Percentiles rank a stretch among this genome's conserved stretches.
Conservation (phyloP, 2,888 invertebrate genomes). For the Dione vanillae region DNA sequence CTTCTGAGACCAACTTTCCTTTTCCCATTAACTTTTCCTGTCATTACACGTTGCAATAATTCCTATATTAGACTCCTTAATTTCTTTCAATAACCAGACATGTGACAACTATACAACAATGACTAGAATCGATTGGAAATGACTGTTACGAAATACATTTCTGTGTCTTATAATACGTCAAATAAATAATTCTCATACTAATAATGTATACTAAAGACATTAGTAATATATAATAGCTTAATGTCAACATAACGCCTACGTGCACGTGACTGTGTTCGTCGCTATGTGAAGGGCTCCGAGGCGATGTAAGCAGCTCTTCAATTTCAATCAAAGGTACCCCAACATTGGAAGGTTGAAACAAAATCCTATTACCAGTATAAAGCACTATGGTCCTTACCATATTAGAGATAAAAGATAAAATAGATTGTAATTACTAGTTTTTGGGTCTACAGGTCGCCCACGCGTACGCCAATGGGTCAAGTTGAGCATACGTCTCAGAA, state of each 20-base stretch:
- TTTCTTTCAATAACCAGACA: too few relatives aligned
- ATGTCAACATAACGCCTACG: conserved; percentile 29
- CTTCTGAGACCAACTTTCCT: too few relatives aligned
- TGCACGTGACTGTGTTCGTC: conserved; percentile 9
- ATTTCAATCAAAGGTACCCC: conserved; percentile 36
- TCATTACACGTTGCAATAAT: too few relatives aligned
- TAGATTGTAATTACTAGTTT: background rate
- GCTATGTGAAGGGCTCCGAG: conserved; percentile 36
- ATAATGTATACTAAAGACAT: conserved; percentile 2
- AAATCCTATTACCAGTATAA: background rate
- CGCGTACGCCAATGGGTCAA: conserved; percentile 63
- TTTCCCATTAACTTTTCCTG: too few relatives aligned
- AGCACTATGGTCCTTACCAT: background rate
- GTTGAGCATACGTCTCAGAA: conserved; percentile 60
- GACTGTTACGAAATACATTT: background rate
- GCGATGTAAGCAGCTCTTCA: conserved; percentile 37
- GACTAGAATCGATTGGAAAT: too few relatives aligned
- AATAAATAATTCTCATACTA: background rate
- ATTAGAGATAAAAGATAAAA: conserved; percentile 8
- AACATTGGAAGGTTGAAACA: conserved; percentile 13
- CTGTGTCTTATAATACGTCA: background rate
- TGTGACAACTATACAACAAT: too few relatives aligned
- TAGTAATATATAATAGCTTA: conserved; percentile 11
- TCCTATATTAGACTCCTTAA: too few relatives aligned
- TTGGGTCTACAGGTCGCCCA: conserved; percentile 51